Evolutionary conservation across 2,113 vertebrate genomes (phyloP).

Genomic region (Neodon shergylaensis): DNA sequence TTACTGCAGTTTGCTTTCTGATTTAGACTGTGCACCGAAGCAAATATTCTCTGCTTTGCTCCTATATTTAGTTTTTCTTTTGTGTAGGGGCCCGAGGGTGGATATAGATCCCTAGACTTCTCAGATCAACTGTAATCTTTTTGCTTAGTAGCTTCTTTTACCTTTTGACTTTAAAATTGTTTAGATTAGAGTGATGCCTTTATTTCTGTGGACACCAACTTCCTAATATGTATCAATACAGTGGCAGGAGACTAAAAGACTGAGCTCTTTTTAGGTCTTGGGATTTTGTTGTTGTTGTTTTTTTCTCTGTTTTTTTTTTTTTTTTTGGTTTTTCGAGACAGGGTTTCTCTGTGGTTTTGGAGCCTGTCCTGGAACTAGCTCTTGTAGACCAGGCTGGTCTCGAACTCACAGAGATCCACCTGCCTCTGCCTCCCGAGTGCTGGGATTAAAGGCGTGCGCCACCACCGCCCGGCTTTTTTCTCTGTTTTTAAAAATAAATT

Average conservation of each 20-base stretch:
- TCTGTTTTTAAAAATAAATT: neutral
- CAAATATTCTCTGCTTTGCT: slow-evolving; percentile 18
- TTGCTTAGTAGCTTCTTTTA: slow-evolving; percentile 25
- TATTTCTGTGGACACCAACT: neutral
- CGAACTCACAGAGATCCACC: no score
- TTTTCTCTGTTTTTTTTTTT: neutral
- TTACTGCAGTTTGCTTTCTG: neutral
- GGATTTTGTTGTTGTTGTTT: no score
- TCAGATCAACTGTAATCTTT: neutral
- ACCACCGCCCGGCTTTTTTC: no score
- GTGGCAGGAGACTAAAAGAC: neutral
- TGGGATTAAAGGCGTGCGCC: no score
- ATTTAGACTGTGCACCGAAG: neutral
- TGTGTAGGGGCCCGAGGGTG: neutral
- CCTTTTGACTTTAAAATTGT: slow-evolving; percentile 40
- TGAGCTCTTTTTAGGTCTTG: neutral
- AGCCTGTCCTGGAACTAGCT: no score
- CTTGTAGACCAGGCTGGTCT: no score
- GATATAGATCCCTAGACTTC: neutral
- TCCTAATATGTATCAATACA: neutral
- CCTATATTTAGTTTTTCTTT: neutral
- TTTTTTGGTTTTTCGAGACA: no score
- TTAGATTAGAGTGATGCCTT: neutral
- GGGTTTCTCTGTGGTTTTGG: no score
- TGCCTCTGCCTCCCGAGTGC: no score